Conservation (phyloP, 2,797 vertebrate genomes). For the Otolemur crassicaudatus region DNA sequence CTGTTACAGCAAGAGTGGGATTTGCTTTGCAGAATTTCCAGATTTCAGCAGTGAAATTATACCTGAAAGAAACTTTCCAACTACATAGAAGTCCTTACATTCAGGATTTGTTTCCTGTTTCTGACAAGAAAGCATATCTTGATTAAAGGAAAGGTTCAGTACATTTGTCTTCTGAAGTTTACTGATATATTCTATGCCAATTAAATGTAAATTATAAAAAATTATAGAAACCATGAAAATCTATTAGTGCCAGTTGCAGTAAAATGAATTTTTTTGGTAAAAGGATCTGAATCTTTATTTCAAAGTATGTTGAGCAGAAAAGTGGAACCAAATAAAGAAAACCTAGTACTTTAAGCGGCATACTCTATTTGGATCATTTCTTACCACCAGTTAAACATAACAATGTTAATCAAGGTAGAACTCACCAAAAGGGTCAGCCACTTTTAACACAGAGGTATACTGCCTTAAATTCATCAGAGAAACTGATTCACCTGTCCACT, state of each 20-base stretch:
- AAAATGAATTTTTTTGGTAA: background rate
- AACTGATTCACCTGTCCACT: background rate
- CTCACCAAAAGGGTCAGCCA: background rate
- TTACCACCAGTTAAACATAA: background rate
- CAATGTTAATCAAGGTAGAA: background rate
- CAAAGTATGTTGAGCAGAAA: background rate
- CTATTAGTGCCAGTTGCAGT: background rate
- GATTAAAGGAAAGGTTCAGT: background rate
- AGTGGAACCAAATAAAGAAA: background rate
- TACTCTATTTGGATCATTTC: background rate
- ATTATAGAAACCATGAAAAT: background rate
- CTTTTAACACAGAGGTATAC: background rate
- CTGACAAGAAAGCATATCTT: background rate
- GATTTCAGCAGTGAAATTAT: background rate
- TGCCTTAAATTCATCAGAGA: background rate
- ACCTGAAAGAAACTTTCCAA: background rate
- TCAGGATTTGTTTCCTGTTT: background rate
- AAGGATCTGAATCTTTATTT: constrained; percentile 27
- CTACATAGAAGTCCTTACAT: background rate
- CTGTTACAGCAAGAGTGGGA: background rate
- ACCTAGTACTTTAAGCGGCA: background rate
- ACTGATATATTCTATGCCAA: background rate
- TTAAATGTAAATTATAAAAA: background rate
- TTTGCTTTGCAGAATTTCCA: background rate
- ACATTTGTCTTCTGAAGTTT: background rate